phyloP scores from a whole-genome alignment of 2,797 vertebrate genomes.

The Macropodus opercularis region DNA sequence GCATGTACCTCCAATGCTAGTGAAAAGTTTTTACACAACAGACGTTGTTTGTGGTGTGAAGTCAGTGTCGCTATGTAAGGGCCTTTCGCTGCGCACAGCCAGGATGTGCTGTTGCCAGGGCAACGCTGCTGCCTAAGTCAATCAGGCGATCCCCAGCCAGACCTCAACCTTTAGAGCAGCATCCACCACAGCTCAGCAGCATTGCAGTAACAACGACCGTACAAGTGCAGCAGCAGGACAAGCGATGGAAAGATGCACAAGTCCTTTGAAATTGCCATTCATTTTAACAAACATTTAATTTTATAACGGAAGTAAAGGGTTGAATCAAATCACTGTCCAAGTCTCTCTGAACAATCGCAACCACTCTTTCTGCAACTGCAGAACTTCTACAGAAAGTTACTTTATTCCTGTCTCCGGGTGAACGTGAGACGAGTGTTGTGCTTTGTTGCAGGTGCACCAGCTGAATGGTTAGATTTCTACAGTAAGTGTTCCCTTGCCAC shows the following conservation, averaged over 20 bases:
- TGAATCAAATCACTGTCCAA: too few species aligned
- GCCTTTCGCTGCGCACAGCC: slow-evolving; percentile 67
- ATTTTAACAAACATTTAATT: too few species aligned
- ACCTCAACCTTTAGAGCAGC: slow-evolving; percentile 64
- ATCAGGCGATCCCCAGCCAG: slow-evolving; percentile 67
- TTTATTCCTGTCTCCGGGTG: background rate
- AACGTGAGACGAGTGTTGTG: slow-evolving; percentile 5
- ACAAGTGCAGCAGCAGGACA: slow-evolving; percentile 33
- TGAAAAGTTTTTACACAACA: slow-evolving; percentile 4
- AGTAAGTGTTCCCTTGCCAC: slow-evolving; percentile 39
- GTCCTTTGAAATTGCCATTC: too few species aligned
- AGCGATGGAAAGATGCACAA: slow-evolving; percentile 9
- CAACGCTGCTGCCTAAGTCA: slow-evolving; percentile 79
- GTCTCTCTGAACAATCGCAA: too few species aligned
- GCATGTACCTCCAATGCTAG: background rate
- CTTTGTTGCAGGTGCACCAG: slow-evolving; percentile 9
- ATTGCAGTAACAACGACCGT: slow-evolving; percentile 48
- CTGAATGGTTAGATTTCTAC: slow-evolving; percentile 25
- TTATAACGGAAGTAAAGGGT: too few species aligned
- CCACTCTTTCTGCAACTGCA: too few species aligned
- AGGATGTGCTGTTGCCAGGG: slow-evolving; percentile 81
- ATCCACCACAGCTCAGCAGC: slow-evolving; percentile 60
- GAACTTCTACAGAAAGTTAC: background rate
- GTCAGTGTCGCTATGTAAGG: slow-evolving; percentile 65
- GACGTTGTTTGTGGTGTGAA: slow-evolving; percentile 63